These are phyloP conservation scores for Aythya baeri DNA, from an alignment of 2,113 vertebrate species.

Conservation along the genomic window DNA sequence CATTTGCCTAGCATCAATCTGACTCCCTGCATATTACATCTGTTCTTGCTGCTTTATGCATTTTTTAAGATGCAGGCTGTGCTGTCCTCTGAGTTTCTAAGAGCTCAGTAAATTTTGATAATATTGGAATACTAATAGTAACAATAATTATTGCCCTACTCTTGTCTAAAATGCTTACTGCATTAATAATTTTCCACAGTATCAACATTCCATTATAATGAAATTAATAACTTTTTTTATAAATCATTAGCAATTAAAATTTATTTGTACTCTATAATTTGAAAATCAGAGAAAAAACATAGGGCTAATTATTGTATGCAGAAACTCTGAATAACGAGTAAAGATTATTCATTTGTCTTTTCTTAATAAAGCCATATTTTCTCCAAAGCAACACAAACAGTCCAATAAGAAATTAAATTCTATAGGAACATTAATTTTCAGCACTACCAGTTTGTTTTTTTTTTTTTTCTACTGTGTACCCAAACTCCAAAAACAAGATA, in stretches of 20 bases:
- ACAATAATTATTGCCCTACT: not conserved
- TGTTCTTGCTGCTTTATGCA: not conserved
- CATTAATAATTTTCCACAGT: constrained; percentile 25
- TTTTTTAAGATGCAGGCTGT: constrained; percentile 7
- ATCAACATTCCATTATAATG: constrained; percentile 26
- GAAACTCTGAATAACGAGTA: constrained; percentile 1
- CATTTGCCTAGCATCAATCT: not conserved
- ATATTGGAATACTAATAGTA: constrained; percentile 18
- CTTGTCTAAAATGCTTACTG: constrained; percentile 27
- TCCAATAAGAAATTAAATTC: constrained; percentile 26
- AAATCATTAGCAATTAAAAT: constrained; percentile 61
- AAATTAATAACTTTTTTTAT: constrained; percentile 35
- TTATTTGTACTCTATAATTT: constrained; percentile 50
- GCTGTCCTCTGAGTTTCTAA: not conserved
- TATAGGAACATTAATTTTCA: not conserved
- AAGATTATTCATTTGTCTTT: constrained; percentile 8
- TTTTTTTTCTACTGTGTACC: not conserved
- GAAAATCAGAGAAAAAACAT: constrained; percentile 19
- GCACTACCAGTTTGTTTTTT: not conserved
- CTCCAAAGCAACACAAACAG: not conserved
- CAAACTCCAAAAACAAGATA: not conserved
- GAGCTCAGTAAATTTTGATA: not conserved
- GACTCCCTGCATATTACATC: not conserved
- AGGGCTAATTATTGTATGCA: constrained; percentile 11
- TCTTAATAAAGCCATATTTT: constrained; percentile 14